These are phyloP conservation scores for Drosophila melanosoma DNA, from an alignment of 2,888 invertebrate species.

Conservation along the genomic window DNA sequence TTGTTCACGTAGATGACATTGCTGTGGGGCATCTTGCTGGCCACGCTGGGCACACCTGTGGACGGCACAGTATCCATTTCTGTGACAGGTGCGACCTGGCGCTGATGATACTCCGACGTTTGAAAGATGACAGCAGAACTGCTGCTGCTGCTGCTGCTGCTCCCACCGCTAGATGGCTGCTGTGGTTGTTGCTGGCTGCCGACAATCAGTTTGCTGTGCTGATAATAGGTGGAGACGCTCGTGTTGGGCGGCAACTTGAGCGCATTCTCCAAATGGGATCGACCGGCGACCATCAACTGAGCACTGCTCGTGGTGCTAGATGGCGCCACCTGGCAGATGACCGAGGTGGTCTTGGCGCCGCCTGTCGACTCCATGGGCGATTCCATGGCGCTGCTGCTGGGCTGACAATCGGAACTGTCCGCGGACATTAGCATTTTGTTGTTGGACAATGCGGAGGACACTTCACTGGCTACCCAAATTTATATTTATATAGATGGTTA, in stretches of 20 bases:
- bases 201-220: slow-evolving; percentile 79
- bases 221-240: slow-evolving; percentile 83
- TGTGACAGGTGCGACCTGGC: slow-evolving; percentile 80
- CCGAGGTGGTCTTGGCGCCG: slow-evolving; percentile 78
- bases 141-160: slow-evolving; percentile 19
- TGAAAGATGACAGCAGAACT: slow-evolving; percentile 52
- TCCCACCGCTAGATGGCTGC: slow-evolving; percentile 8
- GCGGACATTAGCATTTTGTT: slow-evolving; percentile 85
- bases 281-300: slow-evolving; percentile 71
- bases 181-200: slow-evolving; percentile 34
- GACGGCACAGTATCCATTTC: slow-evolving; percentile 82
- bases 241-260: slow-evolving; percentile 83
- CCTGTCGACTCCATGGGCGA: slow-evolving; percentile 32
- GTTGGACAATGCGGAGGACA: slow-evolving; percentile 20
- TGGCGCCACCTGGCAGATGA: slow-evolving; percentile 75
- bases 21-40: slow-evolving; percentile 82
- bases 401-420: slow-evolving; percentile 84
- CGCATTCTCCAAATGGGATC: slow-evolving; percentile 83
- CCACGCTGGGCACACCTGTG: slow-evolving; percentile 72
- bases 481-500: neutral
- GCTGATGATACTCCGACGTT: slow-evolving; percentile 46
- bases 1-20: slow-evolving; percentile 84
- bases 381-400: slow-evolving; percentile 76
- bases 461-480: slow-evolving; percentile 35
- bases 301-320: slow-evolving; percentile 67